Evolutionary conservation across 2,113 vertebrate species (phyloP).

Genomic region (Nyctibius bracteatus): DNA sequence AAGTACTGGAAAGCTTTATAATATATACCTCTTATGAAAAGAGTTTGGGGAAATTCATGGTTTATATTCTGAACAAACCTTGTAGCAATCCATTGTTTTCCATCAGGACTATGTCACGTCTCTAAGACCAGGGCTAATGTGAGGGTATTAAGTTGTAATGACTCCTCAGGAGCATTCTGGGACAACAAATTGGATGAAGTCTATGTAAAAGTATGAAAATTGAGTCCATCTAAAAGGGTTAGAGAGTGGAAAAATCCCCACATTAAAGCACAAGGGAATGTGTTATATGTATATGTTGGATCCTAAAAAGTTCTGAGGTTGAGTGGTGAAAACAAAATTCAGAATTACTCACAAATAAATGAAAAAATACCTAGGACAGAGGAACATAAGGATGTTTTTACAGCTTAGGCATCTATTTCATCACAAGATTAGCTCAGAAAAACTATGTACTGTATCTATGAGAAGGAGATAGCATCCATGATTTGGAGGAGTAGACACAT

Average conservation of each 20-base stretch:
- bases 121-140: neutral
- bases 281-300: neutral
- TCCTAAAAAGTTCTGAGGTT: neutral
- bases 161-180: neutral
- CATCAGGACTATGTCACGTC: neutral
- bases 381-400: neutral
- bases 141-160: neutral
- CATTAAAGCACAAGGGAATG: neutral
- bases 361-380: neutral
- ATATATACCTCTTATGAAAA: neutral
- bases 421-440: neutral
- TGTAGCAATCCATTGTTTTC: neutral
- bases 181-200: neutral
- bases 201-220: neutral
- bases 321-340: neutral
- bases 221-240: neutral
- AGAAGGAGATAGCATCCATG: neutral
- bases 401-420: neutral
- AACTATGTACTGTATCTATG: neutral
- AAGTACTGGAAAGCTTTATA: neutral
- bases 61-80: neutral
- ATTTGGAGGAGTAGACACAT: neutral
- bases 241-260: neutral
- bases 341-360: neutral
- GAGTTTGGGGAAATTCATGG: neutral